Evolutionary conservation across 2,888 invertebrate species (phyloP).

Genomic region (Pollenia angustigena): DNA sequence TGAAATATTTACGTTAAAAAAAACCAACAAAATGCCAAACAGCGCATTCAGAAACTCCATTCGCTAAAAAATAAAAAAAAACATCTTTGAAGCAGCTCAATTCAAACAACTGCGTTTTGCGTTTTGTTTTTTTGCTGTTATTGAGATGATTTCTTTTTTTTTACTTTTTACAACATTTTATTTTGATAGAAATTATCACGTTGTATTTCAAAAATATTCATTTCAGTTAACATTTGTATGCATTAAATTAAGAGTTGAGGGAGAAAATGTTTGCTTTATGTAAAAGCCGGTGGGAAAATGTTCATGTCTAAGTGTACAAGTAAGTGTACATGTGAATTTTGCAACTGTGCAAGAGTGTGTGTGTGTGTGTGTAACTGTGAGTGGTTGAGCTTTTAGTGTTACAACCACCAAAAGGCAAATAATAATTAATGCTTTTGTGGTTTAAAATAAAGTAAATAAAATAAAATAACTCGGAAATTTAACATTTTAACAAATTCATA

Average conservation of each 20-base stretch:
- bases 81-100: no score
- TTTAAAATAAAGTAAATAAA: conserved; percentile 53
- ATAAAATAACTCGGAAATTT: conserved; percentile 22
- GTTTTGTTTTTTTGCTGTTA: not conserved
- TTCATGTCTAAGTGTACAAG: not conserved
- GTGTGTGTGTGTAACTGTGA: not conserved
- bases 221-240: conserved; percentile 9
- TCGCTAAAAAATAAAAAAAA: not conserved
- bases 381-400: conserved; percentile 26
- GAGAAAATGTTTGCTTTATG: not conserved
- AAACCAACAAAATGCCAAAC: not conserved
- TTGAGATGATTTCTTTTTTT: not conserved
- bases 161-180: conserved; percentile 5
- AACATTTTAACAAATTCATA: conserved; percentile 11
- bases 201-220: conserved; percentile 15
- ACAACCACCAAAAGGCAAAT: conserved; percentile 62
- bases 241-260: conserved; percentile 15
- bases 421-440: conserved; percentile 70
- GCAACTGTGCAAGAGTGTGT: not conserved
- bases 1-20: conserved; percentile 60
- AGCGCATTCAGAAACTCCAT: not conserved
- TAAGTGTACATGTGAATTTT: not conserved
- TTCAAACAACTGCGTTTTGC: not conserved
- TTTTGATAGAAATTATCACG: conserved; percentile 56
- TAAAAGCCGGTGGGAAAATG: conserved; percentile 31